Percentiles rank a stretch among this genome's conserved stretches.
Evolutionary conservation across 2,797 vertebrate genomes (phyloP).

Genomic region (Chaenodraco wilsoni): DNA sequence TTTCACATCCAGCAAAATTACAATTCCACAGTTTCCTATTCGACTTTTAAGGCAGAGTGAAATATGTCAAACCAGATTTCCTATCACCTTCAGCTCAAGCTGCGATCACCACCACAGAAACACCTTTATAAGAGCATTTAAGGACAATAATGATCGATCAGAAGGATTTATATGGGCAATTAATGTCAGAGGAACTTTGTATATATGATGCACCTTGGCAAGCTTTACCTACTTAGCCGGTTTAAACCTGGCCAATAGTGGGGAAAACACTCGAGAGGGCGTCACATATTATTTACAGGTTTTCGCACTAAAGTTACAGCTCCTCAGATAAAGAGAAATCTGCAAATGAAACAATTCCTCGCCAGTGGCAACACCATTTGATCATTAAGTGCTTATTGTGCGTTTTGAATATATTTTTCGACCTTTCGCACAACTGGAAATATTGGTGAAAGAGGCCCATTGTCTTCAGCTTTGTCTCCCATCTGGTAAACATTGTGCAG

Average conservation of each 20-base stretch:
- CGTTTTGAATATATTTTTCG: slow-evolving; percentile 9
- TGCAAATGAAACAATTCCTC: slow-evolving; percentile 23
- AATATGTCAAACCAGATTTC: slow-evolving; percentile 28
- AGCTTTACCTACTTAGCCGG: slow-evolving; percentile 24
- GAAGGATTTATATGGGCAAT: slow-evolving; percentile 9
- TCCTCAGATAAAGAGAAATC: slow-evolving; percentile 18
- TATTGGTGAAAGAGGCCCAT: slow-evolving; percentile 72
- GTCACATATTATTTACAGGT: not conserved
- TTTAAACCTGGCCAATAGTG: slow-evolving; percentile 14
- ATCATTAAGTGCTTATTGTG: slow-evolving; percentile 29
- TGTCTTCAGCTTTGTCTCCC: slow-evolving; percentile 71
- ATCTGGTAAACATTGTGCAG: slow-evolving; percentile 76
- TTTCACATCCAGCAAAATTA: slow-evolving; percentile 11
- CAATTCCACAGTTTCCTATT: not conserved
- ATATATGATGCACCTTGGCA: not conserved
- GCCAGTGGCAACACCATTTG: slow-evolving; percentile 16
- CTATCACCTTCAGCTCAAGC: slow-evolving; percentile 31
- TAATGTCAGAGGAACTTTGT: slow-evolving; percentile 25
- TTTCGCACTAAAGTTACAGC: slow-evolving; percentile 19
- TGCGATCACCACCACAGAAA: slow-evolving; percentile 17
- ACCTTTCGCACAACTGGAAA: slow-evolving; percentile 65
- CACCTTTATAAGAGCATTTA: slow-evolving; percentile 19
- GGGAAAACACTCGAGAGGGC: not conserved
- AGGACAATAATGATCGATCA: slow-evolving; percentile 33
- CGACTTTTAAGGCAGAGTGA: not conserved